Base-by-base conservation (phyloP, 2,888 invertebrate species). In the Diadegma fenestrale region DNA sequence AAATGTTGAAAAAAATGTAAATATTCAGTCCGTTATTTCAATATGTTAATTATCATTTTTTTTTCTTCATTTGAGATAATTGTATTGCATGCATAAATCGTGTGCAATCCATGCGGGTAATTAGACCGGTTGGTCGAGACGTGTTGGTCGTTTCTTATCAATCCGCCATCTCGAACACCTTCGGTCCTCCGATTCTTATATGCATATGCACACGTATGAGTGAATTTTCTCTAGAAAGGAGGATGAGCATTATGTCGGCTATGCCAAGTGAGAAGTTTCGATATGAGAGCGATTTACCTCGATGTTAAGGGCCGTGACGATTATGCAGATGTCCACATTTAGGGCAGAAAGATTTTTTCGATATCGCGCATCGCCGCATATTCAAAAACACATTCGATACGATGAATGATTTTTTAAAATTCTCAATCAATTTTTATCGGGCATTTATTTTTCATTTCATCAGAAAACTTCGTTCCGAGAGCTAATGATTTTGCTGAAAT, bases 261-360 rank as follows among this genome's bases (percentile, higher is more conserved):
- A 45, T 30, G 66, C 69, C 54, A 72, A 72, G 86, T 61, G 75
- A 86, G 78, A 82, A 81, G 86, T 86, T 84, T 80, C 86, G 83
- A 77, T 85, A 88, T 87, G 68, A 86, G 87, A 87, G 84, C 88
- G 88, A 88, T 87, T 88, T 87, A 88, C 87, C 87, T 84, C 84
- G 80, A 87, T 88, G 88, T 87, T 80, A 86, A 87, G 71, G 71
- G 87, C 86, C 87, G 87, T 86, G 75, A 86, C 86, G 77, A 87
- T 80, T 79, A 64, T 84, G 54, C 66, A 64, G 37, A 54, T 26
- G 12, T 22, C 2, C 63, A 22, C 30, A 19, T 54, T 19, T 51
- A 26, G 68, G 26, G 48, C 45, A 54, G 54, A 61, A 19, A 58
- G 41, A 68, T 81, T 66, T 73, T 77, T 73, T 85, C 64, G 61